Evolutionary conservation across 2,888 invertebrate species (phyloP), one percentile per base, ranked within the genome.

Genomic region (Deilephila elpenor): DNA sequence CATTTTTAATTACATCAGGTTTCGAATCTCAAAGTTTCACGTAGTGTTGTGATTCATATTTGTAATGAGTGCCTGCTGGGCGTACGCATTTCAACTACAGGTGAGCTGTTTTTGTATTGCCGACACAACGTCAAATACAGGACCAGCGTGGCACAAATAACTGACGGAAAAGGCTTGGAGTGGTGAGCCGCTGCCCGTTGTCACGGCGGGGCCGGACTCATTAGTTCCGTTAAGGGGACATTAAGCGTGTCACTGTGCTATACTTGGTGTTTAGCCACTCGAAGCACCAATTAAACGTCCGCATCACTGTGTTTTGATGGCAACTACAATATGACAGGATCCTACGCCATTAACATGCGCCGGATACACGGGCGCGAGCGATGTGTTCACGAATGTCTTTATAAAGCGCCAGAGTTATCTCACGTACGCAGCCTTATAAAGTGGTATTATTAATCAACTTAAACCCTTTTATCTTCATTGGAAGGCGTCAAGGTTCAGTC

Each of bases 211-310:
- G 83, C 81, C 81, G 82, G 78, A 83, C 86, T 86, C 86, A 85
- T 89, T 88, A 86, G 88, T 89, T 89, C 88, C 88, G 89, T 87
- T 87, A 88, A 86, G 80, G 83, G 84, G 83, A 81, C 82, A 76
- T 79, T 84, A 85, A 88, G 84, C 87, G 86, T 84, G 87, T 87
- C 88, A 85, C 82, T 73, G 78, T 78, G 78, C 80, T 82, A 79
- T 83, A 80, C 70, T 71, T 71, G 34, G 59, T 71, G 53, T 34
- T 81, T 78, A 78, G 75, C 75, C 73, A 37, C 72, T 56, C 32
- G 59, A 59, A 59, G 53, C 29, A 32, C 20, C 34, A 71, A 56
- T 71, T 71, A 56, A 71, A 71, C 67, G 44, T 67, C 67, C 25
- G 67, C 67, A 67, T 67, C 51, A 67, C 67, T 25, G 67, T 67